Conservation (phyloP, 2,888 invertebrate genomes). For the Rhopalosiphum nymphaeae region DNA sequence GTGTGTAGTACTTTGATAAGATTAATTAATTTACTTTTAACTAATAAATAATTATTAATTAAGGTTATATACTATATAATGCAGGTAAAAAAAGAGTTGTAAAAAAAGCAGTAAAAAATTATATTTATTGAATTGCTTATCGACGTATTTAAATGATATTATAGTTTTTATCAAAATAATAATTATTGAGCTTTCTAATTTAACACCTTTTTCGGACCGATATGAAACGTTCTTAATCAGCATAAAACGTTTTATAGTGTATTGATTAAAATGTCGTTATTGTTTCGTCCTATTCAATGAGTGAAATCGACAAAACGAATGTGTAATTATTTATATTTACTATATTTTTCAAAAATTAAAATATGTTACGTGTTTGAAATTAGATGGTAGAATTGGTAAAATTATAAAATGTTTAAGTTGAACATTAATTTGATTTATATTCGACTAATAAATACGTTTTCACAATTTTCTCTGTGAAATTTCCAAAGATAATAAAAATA, state of each 20-base stretch:
- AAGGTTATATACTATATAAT: too few species aligned
- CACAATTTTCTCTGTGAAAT: neutral
- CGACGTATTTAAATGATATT: neutral
- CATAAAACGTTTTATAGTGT: neutral
- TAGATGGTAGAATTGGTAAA: neutral
- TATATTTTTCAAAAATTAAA: neutral
- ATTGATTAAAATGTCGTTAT: neutral
- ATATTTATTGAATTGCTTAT: constrained; percentile 30
- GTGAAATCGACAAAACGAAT: neutral
- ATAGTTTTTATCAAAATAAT: constrained; percentile 39
- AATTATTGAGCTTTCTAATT: constrained; percentile 52
- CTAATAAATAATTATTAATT: neutral
- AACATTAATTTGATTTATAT: neutral
- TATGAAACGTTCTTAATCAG: neutral
- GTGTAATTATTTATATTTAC: neutral
- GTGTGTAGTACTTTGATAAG: neutral
- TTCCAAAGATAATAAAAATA: constrained; percentile 26
- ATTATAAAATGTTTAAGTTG: neutral
- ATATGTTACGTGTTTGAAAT: neutral
- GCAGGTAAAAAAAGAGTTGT: neutral
- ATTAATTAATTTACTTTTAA: neutral
- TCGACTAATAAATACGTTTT: neutral
- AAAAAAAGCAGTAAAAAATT: constrained; percentile 7
- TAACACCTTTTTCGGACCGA: neutral
- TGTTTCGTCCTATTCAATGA: neutral